These are phyloP conservation scores for Mimumesa dahlbomi DNA, from an alignment of 2,888 invertebrate species.

Conservation along the genomic window DNA sequence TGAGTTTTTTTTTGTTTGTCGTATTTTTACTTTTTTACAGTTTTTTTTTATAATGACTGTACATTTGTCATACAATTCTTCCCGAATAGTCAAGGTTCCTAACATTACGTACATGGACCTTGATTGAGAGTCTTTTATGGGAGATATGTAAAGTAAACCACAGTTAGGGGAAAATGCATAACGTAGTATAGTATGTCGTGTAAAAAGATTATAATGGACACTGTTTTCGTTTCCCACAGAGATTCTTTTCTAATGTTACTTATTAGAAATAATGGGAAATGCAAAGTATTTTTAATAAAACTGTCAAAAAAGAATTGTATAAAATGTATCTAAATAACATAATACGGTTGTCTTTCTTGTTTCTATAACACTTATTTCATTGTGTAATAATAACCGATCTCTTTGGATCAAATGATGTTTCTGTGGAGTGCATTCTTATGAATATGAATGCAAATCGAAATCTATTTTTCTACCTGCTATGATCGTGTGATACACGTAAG, in stretches of 20 bases:
- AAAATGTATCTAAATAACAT: conserved; percentile 20
- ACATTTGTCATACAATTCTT: conserved; percentile 25
- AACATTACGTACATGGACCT: no score
- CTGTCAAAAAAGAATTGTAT: neutral
- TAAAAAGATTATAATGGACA: conserved; percentile 12
- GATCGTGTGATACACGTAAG: conserved; percentile 13
- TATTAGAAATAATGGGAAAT: conserved; percentile 7
- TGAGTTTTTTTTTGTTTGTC: conserved; percentile 2
- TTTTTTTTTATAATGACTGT: conserved; percentile 26
- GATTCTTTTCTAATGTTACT: neutral
- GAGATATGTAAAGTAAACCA: conserved; percentile 2
- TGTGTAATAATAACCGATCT: conserved; percentile 16
- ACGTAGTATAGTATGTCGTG: neutral
- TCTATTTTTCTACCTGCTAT: conserved; percentile 20
- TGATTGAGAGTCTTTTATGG: neutral
- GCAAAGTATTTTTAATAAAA: neutral
- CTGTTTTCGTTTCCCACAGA: neutral
- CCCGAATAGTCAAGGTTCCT: conserved; percentile 2
- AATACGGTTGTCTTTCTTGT: conserved; percentile 19
- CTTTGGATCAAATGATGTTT: conserved; percentile 22
- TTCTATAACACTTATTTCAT: conserved; percentile 25
- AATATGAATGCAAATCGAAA: conserved; percentile 36
- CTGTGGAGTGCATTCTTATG: conserved; percentile 31
- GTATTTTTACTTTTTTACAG: conserved; percentile 37
- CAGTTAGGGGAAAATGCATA: neutral